A percentile compares a stretch with the other conserved stretches of the same genome.
Conservation (phyloP, 2,113 vertebrate species). For the Ictalurus punctatus region DNA sequence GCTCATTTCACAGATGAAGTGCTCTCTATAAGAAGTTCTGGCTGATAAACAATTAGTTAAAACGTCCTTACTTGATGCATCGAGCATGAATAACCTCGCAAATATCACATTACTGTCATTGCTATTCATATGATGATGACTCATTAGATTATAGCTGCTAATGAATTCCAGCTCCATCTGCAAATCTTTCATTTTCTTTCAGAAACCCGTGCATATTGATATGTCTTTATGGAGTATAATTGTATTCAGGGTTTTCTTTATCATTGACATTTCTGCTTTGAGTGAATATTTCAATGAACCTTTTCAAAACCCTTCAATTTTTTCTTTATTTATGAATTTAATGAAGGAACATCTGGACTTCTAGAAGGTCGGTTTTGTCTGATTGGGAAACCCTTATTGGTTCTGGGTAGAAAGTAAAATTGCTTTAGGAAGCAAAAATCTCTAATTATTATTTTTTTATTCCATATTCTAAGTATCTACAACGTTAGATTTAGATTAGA, state of each 20-base stretch:
- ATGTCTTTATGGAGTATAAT: neutral
- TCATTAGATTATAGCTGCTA: neutral
- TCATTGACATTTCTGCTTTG: neutral
- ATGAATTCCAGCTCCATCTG: slow-evolving; percentile 21
- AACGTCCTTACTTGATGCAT: neutral
- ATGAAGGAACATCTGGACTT: neutral
- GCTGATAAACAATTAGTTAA: neutral
- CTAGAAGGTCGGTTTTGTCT: neutral
- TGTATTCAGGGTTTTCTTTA: neutral
- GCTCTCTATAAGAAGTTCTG: neutral
- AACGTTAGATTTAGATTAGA: neutral
- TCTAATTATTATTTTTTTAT: neutral
- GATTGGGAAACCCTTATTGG: neutral
- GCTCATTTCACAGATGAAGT: slow-evolving; percentile 10
- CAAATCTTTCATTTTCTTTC: neutral
- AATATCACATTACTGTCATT: neutral
- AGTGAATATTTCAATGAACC: neutral
- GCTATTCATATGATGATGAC: neutral
- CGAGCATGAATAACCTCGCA: neutral
- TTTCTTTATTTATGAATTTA: neutral
- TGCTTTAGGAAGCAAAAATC: neutral
- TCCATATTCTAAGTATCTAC: neutral
- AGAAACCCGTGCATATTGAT: neutral
- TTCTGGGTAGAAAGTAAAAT: neutral
- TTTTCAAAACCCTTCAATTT: neutral